Evolutionary conservation across 2,113 vertebrate species (phyloP).

Genomic region (Hyperoodon ampullatus): DNA sequence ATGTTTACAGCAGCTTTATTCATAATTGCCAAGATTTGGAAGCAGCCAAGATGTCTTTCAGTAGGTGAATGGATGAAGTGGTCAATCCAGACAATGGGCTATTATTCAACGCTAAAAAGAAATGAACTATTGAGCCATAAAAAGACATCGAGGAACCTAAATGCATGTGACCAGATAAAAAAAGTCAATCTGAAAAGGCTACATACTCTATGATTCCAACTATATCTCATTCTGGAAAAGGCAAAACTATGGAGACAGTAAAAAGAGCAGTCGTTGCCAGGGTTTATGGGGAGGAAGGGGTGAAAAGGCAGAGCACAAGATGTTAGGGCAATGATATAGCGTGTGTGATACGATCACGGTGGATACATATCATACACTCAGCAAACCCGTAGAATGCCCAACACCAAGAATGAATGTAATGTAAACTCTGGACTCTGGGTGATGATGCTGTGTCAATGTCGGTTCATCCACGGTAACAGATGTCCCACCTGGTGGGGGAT

Average conservation of each 20-base stretch:
- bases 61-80: background rate
- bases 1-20: background rate
- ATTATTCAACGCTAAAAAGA: background rate
- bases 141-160: background rate
- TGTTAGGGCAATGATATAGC: background rate
- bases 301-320: background rate
- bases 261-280: background rate
- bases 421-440: background rate
- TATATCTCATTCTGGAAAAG: background rate
- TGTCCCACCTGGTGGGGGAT: too few relatives aligned
- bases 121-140: background rate
- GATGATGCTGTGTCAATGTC: background rate
- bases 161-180: background rate
- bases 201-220: background rate
- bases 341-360: background rate
- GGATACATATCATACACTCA: background rate
- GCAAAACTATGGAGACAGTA: background rate
- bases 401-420: background rate
- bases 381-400: background rate
- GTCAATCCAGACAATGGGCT: background rate
- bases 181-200: background rate
- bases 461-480: background rate
- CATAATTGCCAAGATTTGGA: background rate
- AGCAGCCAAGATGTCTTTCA: background rate
- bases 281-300: background rate